These are phyloP conservation scores for Spheniscus humboldti DNA, from an alignment of 2,797 vertebrate species.

Conservation along the genomic window DNA sequence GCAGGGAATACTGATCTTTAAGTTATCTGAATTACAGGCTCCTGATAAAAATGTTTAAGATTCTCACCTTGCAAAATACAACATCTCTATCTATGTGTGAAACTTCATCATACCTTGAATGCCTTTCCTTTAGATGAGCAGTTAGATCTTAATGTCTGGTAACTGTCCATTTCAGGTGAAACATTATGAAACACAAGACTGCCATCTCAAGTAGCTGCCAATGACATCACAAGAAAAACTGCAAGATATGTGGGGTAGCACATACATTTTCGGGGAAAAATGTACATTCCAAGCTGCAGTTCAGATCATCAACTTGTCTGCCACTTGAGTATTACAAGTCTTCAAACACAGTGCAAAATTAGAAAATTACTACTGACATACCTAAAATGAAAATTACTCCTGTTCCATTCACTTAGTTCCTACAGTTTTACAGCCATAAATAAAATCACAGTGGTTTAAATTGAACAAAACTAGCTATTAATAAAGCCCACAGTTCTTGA, in stretches of 20 bases:
- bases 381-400: background rate
- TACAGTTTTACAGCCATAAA: background rate
- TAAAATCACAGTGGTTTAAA: background rate
- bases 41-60: background rate
- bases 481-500: background rate
- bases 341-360: background rate
- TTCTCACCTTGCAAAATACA: background rate
- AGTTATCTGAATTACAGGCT: background rate
- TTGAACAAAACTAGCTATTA: background rate
- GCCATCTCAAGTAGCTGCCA: background rate
- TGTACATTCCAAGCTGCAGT: background rate
- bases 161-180: background rate
- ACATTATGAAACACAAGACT: background rate
- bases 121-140: background rate
- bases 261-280: accelerated
- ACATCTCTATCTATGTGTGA: background rate
- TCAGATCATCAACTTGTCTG: background rate
- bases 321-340: background rate
- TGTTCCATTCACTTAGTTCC: background rate
- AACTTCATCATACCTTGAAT: background rate
- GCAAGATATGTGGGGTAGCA: background rate
- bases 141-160: background rate
- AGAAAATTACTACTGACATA: background rate
- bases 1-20: background rate
- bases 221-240: background rate